Conservation (phyloP, 1,140 invertebrate genomes). For the Camponotus vicinus region DNA sequence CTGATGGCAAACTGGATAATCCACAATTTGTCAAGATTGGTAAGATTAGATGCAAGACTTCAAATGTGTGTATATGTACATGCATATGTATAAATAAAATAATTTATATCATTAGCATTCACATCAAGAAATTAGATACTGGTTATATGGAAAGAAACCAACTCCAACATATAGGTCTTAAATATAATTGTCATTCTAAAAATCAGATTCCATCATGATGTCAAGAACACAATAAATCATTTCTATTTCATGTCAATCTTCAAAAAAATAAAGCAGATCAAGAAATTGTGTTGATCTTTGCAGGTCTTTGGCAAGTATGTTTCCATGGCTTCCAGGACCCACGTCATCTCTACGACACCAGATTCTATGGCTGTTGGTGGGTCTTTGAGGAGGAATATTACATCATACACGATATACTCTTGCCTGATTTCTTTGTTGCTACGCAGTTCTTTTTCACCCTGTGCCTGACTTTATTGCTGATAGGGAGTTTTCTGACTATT, state of each 20-base stretch:
- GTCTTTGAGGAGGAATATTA: conserved; percentile 97
- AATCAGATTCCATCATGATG: too few species aligned
- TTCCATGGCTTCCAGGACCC: conserved; percentile 94
- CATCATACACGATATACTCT: conserved; percentile 93
- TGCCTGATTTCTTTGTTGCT: conserved; percentile 96
- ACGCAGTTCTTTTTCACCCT: conserved; percentile 97
- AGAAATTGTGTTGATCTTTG: neutral
- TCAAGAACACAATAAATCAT: neutral
- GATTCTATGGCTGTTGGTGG: conserved; percentile 95
- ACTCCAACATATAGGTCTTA: too few species aligned
- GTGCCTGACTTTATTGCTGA: conserved; percentile 92
- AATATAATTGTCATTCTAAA: too few species aligned
- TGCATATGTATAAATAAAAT: neutral
- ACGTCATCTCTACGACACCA: conserved; percentile 92
- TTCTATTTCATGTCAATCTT: neutral
- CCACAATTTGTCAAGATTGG: conserved; percentile 94
- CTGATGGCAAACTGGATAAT: conserved; percentile 92
- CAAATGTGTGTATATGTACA: too few species aligned
- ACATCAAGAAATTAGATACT: neutral
- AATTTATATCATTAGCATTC: neutral
- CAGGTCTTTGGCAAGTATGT: conserved; percentile 97
- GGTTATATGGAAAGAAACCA: too few species aligned
- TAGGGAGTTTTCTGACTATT: conserved; percentile 90
- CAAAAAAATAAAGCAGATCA: neutral
- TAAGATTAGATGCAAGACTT: conserved; percentile 80